Conservation (phyloP, 2,888 invertebrate species). For the Acholoe squamosa region DNA sequence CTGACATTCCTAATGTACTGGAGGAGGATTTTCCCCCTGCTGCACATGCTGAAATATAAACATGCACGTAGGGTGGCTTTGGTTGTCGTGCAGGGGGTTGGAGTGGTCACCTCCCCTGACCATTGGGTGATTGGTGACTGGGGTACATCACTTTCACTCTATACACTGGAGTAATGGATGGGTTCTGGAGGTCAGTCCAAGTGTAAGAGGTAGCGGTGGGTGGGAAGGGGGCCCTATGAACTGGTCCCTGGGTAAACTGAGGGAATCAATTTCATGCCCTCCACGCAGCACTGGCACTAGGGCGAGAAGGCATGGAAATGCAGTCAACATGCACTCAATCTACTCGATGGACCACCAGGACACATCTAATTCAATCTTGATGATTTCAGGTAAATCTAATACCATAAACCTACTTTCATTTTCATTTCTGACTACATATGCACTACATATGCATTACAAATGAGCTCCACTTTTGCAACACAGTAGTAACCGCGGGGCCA, state of each 20-base stretch:
- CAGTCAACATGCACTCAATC: background rate
- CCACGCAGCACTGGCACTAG: background rate
- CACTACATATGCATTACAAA: no score
- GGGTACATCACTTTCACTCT: background rate
- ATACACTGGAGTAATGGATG: background rate
- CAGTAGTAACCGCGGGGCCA: no score
- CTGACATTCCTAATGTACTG: conserved; percentile 19
- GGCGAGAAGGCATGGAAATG: background rate
- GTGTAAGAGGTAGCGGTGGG: background rate
- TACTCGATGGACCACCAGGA: no score
- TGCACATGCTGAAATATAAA: conserved; percentile 1
- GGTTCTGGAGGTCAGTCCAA: background rate
- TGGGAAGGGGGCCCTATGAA: background rate
- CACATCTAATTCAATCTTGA: no score
- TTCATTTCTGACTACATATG: no score
- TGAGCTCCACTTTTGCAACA: no score
- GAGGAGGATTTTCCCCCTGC: background rate
- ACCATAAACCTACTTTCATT: no score
- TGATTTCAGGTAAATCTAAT: no score
- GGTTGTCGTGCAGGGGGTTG: background rate
- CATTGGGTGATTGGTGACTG: background rate
- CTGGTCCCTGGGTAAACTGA: background rate
- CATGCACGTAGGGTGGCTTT: background rate
- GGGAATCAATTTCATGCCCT: background rate
- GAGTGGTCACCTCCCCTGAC: background rate